Conservation (phyloP, 2,113 vertebrate genomes). For the Bagarius yarrelli region DNA sequence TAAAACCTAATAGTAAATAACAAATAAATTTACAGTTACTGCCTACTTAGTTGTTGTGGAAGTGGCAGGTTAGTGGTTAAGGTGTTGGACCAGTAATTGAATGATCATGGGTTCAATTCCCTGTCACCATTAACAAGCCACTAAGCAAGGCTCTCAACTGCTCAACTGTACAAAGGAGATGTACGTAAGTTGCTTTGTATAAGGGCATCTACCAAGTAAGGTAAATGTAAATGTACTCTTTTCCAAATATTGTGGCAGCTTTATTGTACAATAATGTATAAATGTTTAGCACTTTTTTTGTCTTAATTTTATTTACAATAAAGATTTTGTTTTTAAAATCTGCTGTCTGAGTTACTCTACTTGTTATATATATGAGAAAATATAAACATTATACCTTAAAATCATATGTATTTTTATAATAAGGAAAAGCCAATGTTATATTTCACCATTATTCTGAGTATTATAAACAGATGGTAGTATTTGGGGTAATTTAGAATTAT, state of each 20-base stretch:
- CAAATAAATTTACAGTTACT: background rate
- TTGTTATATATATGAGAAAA: background rate
- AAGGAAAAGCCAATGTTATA: background rate
- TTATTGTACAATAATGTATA: constrained; percentile 4
- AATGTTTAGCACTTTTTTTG: background rate
- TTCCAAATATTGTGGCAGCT: background rate
- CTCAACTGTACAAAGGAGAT: no score
- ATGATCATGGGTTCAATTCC: no score
- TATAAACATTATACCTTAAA: no score
- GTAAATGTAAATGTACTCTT: background rate
- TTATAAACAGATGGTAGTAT: background rate
- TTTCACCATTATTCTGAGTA: background rate
- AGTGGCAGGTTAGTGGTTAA: no score
- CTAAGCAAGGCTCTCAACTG: no score
- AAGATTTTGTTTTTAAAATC: constrained; percentile 5
- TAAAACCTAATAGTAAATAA: background rate
- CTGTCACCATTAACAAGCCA: no score
- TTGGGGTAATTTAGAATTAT: background rate
- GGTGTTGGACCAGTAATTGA: no score
- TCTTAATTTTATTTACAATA: background rate
- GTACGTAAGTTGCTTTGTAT: no score
- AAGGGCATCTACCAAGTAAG: no score
- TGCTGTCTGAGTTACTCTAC: background rate
- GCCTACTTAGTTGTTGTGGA: background rate
- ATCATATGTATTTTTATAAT: no score